Conservation (phyloP, 2,113 vertebrate species). For the Benitochromis conjunctus region DNA sequence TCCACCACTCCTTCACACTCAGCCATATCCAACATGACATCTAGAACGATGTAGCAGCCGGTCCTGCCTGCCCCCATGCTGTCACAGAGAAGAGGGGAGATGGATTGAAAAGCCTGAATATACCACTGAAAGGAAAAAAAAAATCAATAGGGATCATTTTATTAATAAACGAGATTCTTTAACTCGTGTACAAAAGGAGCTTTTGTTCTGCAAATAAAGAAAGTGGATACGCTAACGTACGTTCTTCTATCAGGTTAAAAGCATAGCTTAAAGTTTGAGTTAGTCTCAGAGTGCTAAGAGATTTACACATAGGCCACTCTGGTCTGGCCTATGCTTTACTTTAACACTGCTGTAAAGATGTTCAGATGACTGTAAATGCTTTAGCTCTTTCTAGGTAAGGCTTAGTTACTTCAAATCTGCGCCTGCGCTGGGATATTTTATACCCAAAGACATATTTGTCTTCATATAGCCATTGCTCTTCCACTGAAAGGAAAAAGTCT, state of each 20-base stretch:
- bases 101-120: not conserved
- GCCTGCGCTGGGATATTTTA: not conserved
- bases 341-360: not conserved
- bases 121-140: not conserved
- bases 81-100: slow-evolving; percentile 21
- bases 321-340: not conserved
- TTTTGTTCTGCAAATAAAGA: not conserved
- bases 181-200: not conserved
- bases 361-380: not conserved
- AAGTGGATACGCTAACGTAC: not conserved
- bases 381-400: not conserved
- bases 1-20: slow-evolving; percentile 95
- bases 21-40: slow-evolving; percentile 97
- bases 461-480: not conserved
- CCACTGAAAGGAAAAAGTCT: not conserved
- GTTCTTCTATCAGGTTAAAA: not conserved
- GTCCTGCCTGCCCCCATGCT: slow-evolving; percentile 91
- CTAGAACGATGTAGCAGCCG: slow-evolving; percentile 94
- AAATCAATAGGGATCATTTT: not conserved
- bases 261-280: not conserved
- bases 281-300: not conserved
- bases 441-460: not conserved
- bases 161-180: not conserved
- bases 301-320: not conserved
- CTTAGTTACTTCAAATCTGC: not conserved